Evolutionary conservation across 2,888 invertebrate species (phyloP).

Genomic region (Ophioninae sp.): DNA sequence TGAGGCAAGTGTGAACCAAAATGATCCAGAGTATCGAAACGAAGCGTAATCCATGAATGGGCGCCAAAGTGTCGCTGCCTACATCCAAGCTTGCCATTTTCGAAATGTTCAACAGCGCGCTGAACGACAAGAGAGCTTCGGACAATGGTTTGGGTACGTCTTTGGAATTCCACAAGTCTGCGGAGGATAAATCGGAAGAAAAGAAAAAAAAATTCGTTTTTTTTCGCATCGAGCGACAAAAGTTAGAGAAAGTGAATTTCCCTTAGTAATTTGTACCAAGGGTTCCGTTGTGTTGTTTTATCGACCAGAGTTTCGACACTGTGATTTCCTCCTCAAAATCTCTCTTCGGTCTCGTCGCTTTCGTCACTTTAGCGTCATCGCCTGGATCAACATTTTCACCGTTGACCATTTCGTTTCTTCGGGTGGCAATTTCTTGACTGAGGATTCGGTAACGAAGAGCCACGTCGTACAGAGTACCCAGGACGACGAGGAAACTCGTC

Average conservation of each 20-base stretch:
- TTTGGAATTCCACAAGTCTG: conserved; percentile 69
- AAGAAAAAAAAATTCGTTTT: neutral
- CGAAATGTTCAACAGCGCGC: conserved; percentile 72
- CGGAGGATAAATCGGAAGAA: conserved; percentile 5
- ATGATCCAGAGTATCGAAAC: conserved; percentile 86
- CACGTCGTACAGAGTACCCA: conserved; percentile 82
- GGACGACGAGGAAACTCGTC: conserved; percentile 76
- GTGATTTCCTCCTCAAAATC: conserved; percentile 65
- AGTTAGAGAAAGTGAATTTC: neutral
- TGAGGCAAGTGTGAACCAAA: conserved; percentile 75
- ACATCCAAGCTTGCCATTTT: conserved; percentile 72
- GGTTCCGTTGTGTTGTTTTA: conserved; percentile 71
- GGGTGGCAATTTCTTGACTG: conserved; percentile 52
- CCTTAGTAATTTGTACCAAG: conserved; percentile 63
- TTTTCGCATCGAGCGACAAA: neutral
- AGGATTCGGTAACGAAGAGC: conserved; percentile 68
- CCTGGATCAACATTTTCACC: neutral
- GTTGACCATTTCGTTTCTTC: conserved; percentile 46
- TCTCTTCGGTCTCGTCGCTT: conserved; percentile 16
- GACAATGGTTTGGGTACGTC: conserved; percentile 69
- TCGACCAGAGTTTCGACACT: conserved; percentile 69
- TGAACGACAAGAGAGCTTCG: conserved; percentile 74
- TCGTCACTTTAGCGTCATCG: conserved; percentile 3
- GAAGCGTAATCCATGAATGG: conserved; percentile 85
- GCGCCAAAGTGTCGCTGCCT: conserved; percentile 82